Percentiles rank a stretch among this genome's conserved stretches.
phyloP scores from a whole-genome alignment of 2,113 vertebrate genomes.

The Tachuris rubrigastra region DNA sequence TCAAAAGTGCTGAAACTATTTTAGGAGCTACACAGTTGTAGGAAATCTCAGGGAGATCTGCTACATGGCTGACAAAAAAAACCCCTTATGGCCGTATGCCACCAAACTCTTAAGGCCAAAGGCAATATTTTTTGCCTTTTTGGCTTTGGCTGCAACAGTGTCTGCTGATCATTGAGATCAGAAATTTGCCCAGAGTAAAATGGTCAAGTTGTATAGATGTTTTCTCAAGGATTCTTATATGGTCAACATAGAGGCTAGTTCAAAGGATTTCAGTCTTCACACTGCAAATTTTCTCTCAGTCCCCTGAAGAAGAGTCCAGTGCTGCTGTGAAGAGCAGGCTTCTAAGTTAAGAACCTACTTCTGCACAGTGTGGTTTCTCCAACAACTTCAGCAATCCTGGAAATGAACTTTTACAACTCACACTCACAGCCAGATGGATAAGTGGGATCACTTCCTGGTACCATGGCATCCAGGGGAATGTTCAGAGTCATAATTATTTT shows the following conservation, averaged over 20 bases:
- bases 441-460: background rate
- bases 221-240: background rate
- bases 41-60: background rate
- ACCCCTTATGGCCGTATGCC: fast-evolving
- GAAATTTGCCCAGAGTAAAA: background rate
- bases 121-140: background rate
- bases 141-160: background rate
- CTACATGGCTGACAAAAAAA: background rate
- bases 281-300: background rate
- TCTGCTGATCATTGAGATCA: background rate
- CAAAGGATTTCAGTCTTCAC: background rate
- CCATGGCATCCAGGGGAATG: background rate
- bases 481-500: background rate
- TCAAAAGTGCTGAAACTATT: background rate
- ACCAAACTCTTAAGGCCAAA: background rate
- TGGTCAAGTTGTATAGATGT: background rate
- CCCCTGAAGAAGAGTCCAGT: background rate
- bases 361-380: background rate
- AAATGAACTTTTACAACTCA: background rate
- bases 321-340: background rate
- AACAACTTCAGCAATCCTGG: background rate
- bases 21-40: background rate
- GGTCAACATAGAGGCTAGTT: background rate
- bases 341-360: background rate
- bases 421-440: background rate